These are phyloP conservation scores for Kryphioiulus occultus DNA, from an alignment of 2,888 invertebrate species.

Conservation along the genomic window DNA sequence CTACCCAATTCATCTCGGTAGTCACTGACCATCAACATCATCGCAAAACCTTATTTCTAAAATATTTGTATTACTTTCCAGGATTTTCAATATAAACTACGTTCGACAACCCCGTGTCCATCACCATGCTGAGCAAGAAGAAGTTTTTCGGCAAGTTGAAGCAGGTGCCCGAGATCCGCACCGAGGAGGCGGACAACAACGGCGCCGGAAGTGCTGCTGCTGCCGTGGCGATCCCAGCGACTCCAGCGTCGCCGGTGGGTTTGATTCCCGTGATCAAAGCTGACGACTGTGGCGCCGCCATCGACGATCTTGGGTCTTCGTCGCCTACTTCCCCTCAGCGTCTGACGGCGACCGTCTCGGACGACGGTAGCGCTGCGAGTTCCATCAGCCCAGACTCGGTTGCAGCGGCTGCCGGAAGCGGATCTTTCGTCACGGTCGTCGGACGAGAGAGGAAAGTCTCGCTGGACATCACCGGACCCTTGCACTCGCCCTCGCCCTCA, in stretches of 20 bases:
- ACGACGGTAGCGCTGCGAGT: conserved; percentile 41
- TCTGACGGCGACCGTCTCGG: background rate
- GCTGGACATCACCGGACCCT: background rate
- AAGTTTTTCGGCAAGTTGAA: conserved; percentile 43
- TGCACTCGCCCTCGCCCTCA: conserved; percentile 72
- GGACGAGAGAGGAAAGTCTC: background rate
- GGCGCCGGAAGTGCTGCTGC: background rate
- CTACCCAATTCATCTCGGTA: no score
- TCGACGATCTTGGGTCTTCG: conserved; percentile 30
- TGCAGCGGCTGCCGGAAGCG: conserved; percentile 1
- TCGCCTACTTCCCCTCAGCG: background rate
- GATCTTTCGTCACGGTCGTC: background rate
- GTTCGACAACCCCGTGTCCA: background rate
- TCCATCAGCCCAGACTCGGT: conserved; percentile 1
- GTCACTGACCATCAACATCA: no score
- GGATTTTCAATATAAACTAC: background rate
- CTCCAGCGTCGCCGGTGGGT: background rate
- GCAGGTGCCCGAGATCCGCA: background rate
- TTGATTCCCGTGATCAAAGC: conserved; percentile 46
- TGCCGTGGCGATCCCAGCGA: background rate
- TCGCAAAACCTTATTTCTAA: no score
- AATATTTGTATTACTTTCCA: background rate
- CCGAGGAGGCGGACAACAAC: conserved; percentile 13
- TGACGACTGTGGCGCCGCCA: conserved; percentile 49
- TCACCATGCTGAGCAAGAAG: conserved; percentile 37